Conservation (phyloP, 1,140 invertebrate genomes). For the Micrasema longulum region DNA sequence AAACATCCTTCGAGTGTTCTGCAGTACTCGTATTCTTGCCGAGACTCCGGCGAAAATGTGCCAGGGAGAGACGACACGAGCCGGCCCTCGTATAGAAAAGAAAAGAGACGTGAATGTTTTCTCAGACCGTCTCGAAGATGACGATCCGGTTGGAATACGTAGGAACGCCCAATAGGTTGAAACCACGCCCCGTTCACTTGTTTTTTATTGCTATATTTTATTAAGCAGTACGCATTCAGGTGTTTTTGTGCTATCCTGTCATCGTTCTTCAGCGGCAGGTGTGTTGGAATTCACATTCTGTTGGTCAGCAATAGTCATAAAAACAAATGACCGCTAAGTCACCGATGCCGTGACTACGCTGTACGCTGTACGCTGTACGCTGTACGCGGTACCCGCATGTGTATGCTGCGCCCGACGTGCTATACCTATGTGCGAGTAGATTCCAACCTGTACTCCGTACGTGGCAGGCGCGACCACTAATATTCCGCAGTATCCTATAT, state of each 20-base stretch:
- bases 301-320: constrained; percentile 14
- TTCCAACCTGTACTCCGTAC: too few relatives aligned
- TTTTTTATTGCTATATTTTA: constrained; percentile 43
- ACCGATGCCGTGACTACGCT: constrained; percentile 22
- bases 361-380: too few relatives aligned
- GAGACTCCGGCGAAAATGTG: constrained; percentile 44
- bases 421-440: too few relatives aligned
- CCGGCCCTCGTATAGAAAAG: neutral
- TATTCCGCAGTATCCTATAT: too few relatives aligned
- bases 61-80: constrained; percentile 37
- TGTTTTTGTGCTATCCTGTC: constrained; percentile 32
- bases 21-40: constrained; percentile 28
- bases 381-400: too few relatives aligned
- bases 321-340: constrained; percentile 27
- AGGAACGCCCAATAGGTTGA: constrained; percentile 47
- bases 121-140: neutral
- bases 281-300: constrained; percentile 39
- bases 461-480: too few relatives aligned
- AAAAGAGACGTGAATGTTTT: constrained; percentile 18
- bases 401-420: too few relatives aligned
- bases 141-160: constrained; percentile 43
- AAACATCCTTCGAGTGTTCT: constrained; percentile 47
- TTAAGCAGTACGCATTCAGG: constrained; percentile 30
- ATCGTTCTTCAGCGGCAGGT: constrained; percentile 32
- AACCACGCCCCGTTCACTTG: constrained; percentile 48